Percentiles rank a stretch among this genome's conserved stretches.
Conservation (phyloP, 1,140 invertebrate species). For the Plectrocnemia conspersa region DNA sequence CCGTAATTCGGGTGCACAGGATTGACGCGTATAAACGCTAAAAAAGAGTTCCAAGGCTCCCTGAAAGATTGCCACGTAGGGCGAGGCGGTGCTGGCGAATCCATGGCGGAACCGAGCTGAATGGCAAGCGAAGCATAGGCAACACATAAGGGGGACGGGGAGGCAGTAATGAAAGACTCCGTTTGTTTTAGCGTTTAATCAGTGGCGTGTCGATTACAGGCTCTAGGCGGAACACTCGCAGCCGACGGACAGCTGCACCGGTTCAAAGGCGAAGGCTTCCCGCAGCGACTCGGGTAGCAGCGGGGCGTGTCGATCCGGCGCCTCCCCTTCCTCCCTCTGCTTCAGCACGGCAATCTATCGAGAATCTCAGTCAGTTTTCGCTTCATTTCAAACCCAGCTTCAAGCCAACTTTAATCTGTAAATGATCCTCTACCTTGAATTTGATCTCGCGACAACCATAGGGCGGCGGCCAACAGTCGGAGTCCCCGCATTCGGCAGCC, state of each 20-base stretch:
- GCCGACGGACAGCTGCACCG: constrained; percentile 3
- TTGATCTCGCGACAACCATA: neutral
- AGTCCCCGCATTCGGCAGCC: neutral
- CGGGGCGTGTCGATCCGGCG: neutral
- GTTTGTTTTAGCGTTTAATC: neutral
- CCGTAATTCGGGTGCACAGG: too few species aligned
- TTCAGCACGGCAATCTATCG: constrained; percentile 19
- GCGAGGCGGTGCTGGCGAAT: neutral
- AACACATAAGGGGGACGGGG: too few species aligned
- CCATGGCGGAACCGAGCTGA: too few species aligned
- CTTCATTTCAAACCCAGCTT: neutral
- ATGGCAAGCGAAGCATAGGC: too few species aligned
- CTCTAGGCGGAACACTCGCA: constrained; percentile 14
- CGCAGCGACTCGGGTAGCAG: constrained; percentile 10
- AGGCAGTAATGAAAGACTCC: too few species aligned
- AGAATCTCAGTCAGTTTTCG: neutral
- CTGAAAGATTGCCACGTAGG: neutral
- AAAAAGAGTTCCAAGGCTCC: constrained; percentile 10
- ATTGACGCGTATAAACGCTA: too few species aligned
- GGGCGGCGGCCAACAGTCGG: neutral
- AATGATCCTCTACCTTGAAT: constrained; percentile 7
- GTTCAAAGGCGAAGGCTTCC: constrained; percentile 6
- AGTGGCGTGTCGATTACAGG: neutral
- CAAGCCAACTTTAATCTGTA: neutral
- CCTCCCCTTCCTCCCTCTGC: neutral